Base-by-base conservation (phyloP, 1,140 invertebrate species). In the Heliconius nattereri region DNA sequence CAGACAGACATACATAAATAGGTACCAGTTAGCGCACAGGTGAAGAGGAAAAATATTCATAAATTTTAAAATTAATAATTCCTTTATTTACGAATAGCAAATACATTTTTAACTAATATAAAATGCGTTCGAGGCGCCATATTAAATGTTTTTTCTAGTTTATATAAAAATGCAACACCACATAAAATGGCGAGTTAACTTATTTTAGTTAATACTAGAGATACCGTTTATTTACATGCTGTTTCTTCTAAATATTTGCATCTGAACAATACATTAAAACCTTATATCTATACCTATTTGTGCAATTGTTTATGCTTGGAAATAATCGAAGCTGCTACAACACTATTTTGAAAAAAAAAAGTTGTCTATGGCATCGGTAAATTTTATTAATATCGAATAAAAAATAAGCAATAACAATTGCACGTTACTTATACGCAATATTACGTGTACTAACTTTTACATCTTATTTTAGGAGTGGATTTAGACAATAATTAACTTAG, bases 211-310 rank as follows among this genome's bases (percentile, higher is more conserved):
- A 86, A 89, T 82, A 88, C 89, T 92, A 92, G 90, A 72, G 85
- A 89, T 89, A 90, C 81, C 84, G 84, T 90, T 52, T 93, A 94
- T 92, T 90, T 92, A 94, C 92, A 94, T 89, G 88, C 85, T 91
- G 90, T 90, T 92, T 90, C 91, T 94, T 92, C 92, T 92, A 94
- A 94, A 94, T 92, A 94, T 94, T 91, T 92, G 90, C 92, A 94
- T 94, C 92, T 94, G 92, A 94, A 94, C 92, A 94, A 94, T 92
- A 94, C 90, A 91, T 91, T 92, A 92, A 92, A 92, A 92, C 90
- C 91, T 92, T 92, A 94, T 75, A 74, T 75, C 87, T 91, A 91
- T 81, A 86, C 84, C 83, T 90, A 88, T 88, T 86, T 89, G 90
- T 94, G 92, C 90, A 92, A 94, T 90, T 94, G 90, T 90, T 88